Evolutionary conservation across 2,797 vertebrate species (phyloP).

Genomic region (Falco naumanni): DNA sequence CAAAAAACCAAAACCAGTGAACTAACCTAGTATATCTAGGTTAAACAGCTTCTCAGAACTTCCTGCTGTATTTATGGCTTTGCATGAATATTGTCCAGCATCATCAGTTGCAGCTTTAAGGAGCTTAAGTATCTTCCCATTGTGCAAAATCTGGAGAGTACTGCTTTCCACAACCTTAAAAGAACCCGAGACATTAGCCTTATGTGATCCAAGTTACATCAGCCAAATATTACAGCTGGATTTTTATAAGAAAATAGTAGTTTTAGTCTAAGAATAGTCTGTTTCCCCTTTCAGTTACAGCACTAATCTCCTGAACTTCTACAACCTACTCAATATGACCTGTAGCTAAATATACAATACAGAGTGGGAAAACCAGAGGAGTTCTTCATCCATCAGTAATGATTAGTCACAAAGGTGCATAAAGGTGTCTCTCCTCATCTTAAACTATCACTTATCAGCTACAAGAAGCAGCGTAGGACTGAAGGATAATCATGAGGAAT

Average conservation of each 20-base stretch:
- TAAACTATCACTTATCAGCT: neutral
- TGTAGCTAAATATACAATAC: neutral
- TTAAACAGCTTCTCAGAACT: slow-evolving; percentile 88
- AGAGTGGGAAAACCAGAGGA: neutral
- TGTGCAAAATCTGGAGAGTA: slow-evolving; percentile 83
- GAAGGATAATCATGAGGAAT: neutral
- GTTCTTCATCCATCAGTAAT: neutral
- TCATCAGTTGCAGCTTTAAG: slow-evolving; percentile 81
- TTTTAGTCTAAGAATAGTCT: slow-evolving; percentile 19
- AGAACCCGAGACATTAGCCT: slow-evolving; percentile 33
- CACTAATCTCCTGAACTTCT: neutral
- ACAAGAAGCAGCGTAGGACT: neutral
- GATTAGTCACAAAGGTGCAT: neutral
- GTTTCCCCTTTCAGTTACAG: slow-evolving; percentile 22
- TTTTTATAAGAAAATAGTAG: slow-evolving; percentile 29
- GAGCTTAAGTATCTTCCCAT: slow-evolving; percentile 87
- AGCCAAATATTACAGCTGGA: slow-evolving; percentile 43
- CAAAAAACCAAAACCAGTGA: neutral
- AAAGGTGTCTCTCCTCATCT: neutral
- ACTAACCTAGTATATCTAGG: slow-evolving; percentile 88
- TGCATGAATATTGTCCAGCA: slow-evolving; percentile 89
- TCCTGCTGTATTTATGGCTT: slow-evolving; percentile 90
- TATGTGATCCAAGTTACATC: slow-evolving; percentile 25
- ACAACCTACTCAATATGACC: neutral
- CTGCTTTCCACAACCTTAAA: slow-evolving; percentile 84